Evolutionary conservation across 2,888 invertebrate species (phyloP), one percentile per base, ranked within the genome.

Genomic region (Epinotia demarniana): DNA sequence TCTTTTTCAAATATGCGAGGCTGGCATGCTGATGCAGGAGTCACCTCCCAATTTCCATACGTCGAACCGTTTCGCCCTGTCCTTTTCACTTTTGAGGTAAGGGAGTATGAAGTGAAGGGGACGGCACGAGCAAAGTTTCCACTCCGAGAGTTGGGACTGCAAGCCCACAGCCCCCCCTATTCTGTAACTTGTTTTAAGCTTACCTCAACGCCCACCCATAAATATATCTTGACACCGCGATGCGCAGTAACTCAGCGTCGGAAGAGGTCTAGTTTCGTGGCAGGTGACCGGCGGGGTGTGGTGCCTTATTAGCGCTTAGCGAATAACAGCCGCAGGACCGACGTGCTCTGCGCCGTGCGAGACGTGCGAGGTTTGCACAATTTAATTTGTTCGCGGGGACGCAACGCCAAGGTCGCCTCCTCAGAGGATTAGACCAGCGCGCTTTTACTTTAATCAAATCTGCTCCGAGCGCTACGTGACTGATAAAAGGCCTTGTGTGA

Each of bases 11-110:
- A 64, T 75, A 61, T 66, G 75, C 73, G 66, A 53, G 61, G 27
- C 68, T 78, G 78, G 80, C 81, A 84, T 79, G 78, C 81, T 85
- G 86, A 86, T 88, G 86, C 86, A 82, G 79, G 80, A 81, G 57
- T 58, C 13, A 18, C 11, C 57, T 68, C 13, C 58, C 13, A 68
- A 60, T 43, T 69, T 69, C 43, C n/a, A 39, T 23, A 69, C 3
- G 8, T 19, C 19, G 43, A 8, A 12, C 12, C 33, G 23, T 49
- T 69, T 46, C n/a, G 68, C 43, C 43, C 43, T 60, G 43, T 69
- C 43, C 46, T 69, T 27, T n/a, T 69, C 13, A 11, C 23, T 60
- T 46, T 69, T 27, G 46, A 27, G 23, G 53, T 46, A 46, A 12
- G n/a, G 13, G 13, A 4, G 11, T 43, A 58, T 39, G 46, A 23